Conservation (phyloP, 2,113 vertebrate species). For the Pionites leucogaster region DNA sequence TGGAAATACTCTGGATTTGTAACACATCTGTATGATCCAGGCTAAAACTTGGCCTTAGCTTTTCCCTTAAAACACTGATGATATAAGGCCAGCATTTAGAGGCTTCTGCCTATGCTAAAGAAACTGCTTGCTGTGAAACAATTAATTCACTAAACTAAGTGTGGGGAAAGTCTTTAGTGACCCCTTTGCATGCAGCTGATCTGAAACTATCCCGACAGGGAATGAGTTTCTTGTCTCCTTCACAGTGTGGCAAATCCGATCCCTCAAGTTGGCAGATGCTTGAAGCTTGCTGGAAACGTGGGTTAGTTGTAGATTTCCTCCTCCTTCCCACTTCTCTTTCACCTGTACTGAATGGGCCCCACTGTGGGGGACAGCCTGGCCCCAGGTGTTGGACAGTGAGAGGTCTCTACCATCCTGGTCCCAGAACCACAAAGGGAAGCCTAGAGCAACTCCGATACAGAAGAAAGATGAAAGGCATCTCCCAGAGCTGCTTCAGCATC, state of each 20-base stretch:
- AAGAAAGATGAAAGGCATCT: neutral
- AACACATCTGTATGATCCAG: neutral
- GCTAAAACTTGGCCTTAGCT: neutral
- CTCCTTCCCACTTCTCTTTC: neutral
- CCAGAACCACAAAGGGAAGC: neutral
- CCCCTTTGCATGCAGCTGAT: neutral
- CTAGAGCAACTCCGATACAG: neutral
- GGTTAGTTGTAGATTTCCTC: neutral
- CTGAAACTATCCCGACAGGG: neutral
- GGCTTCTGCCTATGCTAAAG: neutral
- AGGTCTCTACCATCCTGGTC: neutral
- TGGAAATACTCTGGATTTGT: neutral
- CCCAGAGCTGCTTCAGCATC: neutral
- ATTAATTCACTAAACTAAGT: neutral
- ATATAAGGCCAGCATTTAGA: neutral
- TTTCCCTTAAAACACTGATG: neutral
- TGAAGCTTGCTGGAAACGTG: neutral
- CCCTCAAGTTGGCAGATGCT: neutral
- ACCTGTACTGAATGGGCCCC: fast-evolving
- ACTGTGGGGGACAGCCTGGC: neutral
- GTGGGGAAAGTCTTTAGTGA: neutral
- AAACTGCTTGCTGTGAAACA: neutral
- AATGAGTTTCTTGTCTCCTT: neutral
- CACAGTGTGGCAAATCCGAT: neutral
- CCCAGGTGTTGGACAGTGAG: neutral